These are phyloP conservation scores for Bubo scandiacus DNA, from an alignment of 2,113 vertebrate species.

Conservation along the genomic window DNA sequence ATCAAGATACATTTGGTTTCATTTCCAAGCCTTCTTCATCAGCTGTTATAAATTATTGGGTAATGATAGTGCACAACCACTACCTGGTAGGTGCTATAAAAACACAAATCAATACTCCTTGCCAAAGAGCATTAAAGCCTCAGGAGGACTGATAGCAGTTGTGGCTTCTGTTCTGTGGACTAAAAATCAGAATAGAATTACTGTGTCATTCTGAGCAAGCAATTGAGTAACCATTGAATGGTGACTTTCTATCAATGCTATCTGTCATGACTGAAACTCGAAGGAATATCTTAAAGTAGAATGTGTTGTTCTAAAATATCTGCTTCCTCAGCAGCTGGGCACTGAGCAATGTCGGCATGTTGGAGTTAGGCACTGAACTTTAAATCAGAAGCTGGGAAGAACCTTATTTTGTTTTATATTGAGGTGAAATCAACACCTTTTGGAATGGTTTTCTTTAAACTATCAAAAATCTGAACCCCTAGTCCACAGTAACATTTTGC, in stretches of 20 bases:
- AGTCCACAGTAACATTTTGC: accelerated
- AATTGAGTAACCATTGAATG: background rate
- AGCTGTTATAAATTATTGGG: slow-evolving; percentile 9
- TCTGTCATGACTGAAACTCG: background rate
- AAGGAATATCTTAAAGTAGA: background rate
- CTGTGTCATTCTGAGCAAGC: slow-evolving; percentile 27
- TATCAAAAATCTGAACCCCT: background rate
- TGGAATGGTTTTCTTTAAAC: background rate
- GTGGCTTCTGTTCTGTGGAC: background rate
- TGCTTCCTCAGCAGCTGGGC: background rate
- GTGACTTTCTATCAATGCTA: background rate
- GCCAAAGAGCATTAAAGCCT: background rate
- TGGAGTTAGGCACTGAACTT: background rate
- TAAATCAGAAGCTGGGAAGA: background rate
- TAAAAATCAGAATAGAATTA: slow-evolving; percentile 19
- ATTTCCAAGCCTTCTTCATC: background rate
- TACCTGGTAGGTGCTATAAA: background rate
- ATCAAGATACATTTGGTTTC: background rate
- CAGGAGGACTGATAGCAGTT: background rate
- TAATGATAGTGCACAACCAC: background rate
- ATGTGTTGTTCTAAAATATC: background rate
- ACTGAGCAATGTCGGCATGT: background rate
- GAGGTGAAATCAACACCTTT: background rate
- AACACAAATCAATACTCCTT: background rate
- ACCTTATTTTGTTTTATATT: background rate